Evolutionary conservation across 2,888 invertebrate species (phyloP).

Genomic region (Lumbricus terrestris): DNA sequence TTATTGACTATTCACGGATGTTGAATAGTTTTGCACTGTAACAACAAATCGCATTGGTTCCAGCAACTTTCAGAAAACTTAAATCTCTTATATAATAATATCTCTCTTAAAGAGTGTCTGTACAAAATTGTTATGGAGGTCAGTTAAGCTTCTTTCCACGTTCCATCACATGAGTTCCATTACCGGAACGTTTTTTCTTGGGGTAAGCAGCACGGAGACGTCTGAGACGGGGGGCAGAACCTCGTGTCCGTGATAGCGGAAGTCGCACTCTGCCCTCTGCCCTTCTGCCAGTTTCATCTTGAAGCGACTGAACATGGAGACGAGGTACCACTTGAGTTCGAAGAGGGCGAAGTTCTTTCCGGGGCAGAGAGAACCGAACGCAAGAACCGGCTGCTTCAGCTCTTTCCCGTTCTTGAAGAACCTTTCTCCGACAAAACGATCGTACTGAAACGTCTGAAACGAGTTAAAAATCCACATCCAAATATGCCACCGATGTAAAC

Average conservation of each 20-base stretch:
- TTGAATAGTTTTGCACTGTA: no score
- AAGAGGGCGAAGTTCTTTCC: conserved; percentile 55
- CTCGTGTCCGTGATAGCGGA: conserved; percentile 57
- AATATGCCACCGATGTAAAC: no score
- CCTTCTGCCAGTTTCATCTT: conserved; percentile 50
- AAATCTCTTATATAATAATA: no score
- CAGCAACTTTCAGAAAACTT: no score
- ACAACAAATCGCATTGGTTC: no score
- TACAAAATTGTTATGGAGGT: neutral
- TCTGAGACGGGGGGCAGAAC: conserved; percentile 57
- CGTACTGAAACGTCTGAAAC: conserved; percentile 54
- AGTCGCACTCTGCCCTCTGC: conserved; percentile 47
- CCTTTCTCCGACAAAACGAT: conserved; percentile 51
- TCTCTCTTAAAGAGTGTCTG: neutral
- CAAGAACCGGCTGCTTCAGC: conserved; percentile 49
- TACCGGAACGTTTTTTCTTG: neutral
- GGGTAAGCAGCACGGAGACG: conserved; percentile 41
- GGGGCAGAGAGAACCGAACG: conserved; percentile 58
- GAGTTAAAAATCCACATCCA: no score
- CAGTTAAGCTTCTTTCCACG: neutral
- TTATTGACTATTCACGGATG: no score
- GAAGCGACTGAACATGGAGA: conserved; percentile 51
- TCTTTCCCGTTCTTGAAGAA: conserved; percentile 11
- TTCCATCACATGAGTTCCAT: neutral
- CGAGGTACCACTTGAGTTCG: conserved; percentile 55